A percentile compares a stretch with the other conserved stretches of the same genome.
These are phyloP conservation scores for Asbolus verrucosus DNA, from an alignment of 1,140 invertebrate genomes.

Conservation along the genomic window DNA sequence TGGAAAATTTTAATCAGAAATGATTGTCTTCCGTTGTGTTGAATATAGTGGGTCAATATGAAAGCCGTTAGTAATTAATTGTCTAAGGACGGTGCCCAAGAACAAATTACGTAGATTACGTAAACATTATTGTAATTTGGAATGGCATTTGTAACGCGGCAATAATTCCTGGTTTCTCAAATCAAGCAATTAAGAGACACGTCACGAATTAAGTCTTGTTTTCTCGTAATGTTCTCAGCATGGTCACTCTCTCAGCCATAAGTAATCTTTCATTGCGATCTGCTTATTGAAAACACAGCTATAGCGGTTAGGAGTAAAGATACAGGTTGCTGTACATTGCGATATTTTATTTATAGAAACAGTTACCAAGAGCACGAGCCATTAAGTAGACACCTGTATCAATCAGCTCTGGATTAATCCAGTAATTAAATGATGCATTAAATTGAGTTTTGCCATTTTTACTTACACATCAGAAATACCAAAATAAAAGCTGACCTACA, in stretches of 20 bases:
- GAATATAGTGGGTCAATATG: not conserved
- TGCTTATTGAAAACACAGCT: slow-evolving; percentile 21
- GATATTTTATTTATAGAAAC: slow-evolving; percentile 26
- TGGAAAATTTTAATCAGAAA: too few species aligned
- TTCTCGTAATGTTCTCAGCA: not conserved
- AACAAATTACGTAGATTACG: slow-evolving; percentile 18
- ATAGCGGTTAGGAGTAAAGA: slow-evolving; percentile 7
- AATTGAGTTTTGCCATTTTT: too few species aligned
- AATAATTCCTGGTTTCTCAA: slow-evolving; percentile 31
- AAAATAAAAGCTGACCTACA: slow-evolving; percentile 14
- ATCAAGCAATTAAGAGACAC: slow-evolving; percentile 33
- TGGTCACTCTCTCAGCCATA: slow-evolving; percentile 5
- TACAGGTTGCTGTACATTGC: slow-evolving; percentile 29
- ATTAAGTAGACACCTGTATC: slow-evolving; percentile 31
- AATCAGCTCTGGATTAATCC: not conserved
- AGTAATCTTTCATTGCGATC: slow-evolving; percentile 7
- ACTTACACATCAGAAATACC: slow-evolving; percentile 6
- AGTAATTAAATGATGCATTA: too few species aligned
- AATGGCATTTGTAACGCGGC: slow-evolving; percentile 20
- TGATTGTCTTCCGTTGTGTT: too few species aligned
- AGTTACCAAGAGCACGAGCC: slow-evolving; percentile 32
- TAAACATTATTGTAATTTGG: slow-evolving; percentile 15
- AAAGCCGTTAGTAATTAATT: slow-evolving; percentile 27
- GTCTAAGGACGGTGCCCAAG: slow-evolving; percentile 26
- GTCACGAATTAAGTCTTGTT: slow-evolving; percentile 15